phyloP scores from a whole-genome alignment of 2,113 vertebrate genomes.

The Hyperoodon ampullatus region DNA sequence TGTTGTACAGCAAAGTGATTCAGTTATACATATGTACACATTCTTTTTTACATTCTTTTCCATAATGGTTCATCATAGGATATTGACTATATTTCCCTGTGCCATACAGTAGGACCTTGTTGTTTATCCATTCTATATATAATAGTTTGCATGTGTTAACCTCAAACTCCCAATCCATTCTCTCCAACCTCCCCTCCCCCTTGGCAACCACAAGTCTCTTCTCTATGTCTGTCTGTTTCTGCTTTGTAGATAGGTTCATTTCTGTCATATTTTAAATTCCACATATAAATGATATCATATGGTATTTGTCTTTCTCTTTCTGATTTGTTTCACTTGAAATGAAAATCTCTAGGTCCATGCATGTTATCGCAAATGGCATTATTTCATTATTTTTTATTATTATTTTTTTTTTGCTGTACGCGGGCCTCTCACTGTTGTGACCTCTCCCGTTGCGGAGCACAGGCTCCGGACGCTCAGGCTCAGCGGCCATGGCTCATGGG shows the following conservation, averaged over 20 bases:
- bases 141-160: not conserved
- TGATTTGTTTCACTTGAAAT: not conserved
- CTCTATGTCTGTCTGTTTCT: not conserved
- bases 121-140: no score
- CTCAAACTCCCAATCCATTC: not conserved
- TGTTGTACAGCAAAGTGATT: not conserved
- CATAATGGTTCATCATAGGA: no score
- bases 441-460: no score
- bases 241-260: not conserved
- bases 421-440: no score
- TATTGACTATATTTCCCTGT: no score
- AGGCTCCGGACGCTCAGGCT: no score
- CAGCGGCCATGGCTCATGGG: no score
- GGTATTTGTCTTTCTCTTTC: not conserved
- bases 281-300: not conserved
- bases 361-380: not conserved
- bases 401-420: not conserved
- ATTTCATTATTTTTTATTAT: not conserved
- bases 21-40: not conserved
- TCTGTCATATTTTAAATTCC: not conserved
- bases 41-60: no score
- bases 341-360: not conserved
- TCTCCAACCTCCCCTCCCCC: not conserved
- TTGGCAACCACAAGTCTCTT: not conserved
- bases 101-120: no score